These are phyloP conservation scores for Sinopyrophorus schimmeli DNA, from an alignment of 2,888 invertebrate species.

Conservation along the genomic window DNA sequence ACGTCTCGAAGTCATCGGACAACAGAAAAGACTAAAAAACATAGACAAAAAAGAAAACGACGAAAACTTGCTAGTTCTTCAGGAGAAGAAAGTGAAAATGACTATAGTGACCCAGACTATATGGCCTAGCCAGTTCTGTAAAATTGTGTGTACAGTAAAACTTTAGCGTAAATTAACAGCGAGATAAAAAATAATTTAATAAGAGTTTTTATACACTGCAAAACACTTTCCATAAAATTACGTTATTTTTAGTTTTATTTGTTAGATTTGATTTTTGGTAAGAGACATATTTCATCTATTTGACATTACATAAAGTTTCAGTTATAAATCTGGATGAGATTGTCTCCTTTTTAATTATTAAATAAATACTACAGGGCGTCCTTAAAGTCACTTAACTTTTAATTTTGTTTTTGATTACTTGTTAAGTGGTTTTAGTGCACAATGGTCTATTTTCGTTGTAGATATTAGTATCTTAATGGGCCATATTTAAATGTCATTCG, in stretches of 20 bases:
- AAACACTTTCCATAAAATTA: constrained; percentile 23
- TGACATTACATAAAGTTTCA: too few species aligned
- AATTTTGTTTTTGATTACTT: too few species aligned
- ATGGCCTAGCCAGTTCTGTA: constrained; percentile 50
- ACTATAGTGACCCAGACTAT: constrained; percentile 64
- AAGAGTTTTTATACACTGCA: constrained; percentile 40
- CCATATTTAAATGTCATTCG: too few species aligned
- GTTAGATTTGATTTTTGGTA: constrained; percentile 11
- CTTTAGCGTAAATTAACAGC: constrained; percentile 37
- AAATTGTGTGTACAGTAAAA: constrained; percentile 49
- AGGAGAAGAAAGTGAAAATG: constrained; percentile 67
- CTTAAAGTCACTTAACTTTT: constrained; percentile 2
- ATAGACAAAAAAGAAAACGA: constrained; percentile 60
- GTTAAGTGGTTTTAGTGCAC: too few species aligned
- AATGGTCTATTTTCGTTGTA: too few species aligned
- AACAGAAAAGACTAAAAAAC: constrained; percentile 56
- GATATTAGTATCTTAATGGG: too few species aligned
- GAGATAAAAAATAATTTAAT: constrained; percentile 34
- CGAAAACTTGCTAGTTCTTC: constrained; percentile 60
- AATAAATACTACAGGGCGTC: constrained; percentile 4
- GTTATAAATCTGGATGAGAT: neutral
- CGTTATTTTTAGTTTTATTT: constrained; percentile 10
- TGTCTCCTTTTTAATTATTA: constrained; percentile 1
- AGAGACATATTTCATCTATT: constrained; percentile 9
- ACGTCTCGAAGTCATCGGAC: constrained; percentile 51